A percentile compares a stretch with the other conserved stretches of the same genome.
Conservation (phyloP, 2,888 invertebrate genomes). For the Eumerus sabulonum region DNA sequence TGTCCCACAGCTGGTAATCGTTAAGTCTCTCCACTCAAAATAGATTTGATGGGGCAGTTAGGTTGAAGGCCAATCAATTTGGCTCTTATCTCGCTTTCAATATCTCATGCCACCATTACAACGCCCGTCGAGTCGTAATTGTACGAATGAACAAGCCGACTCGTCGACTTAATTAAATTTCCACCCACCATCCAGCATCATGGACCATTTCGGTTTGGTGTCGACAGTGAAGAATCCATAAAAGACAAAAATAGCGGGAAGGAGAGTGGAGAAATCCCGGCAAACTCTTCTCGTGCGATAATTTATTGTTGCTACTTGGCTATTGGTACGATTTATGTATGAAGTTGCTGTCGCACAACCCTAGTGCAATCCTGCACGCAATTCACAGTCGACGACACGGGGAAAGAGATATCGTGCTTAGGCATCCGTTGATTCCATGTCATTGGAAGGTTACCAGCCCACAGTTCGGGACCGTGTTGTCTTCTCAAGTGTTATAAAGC, state of each 20-base stretch:
- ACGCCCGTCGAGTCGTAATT: constrained; percentile 15
- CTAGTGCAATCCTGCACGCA: neutral
- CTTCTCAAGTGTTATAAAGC: constrained; percentile 36
- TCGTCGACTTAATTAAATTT: constrained; percentile 66
- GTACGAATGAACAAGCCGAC: constrained; percentile 52
- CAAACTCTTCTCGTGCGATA: constrained; percentile 45
- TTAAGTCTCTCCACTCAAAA: neutral
- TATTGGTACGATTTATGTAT: constrained; percentile 57
- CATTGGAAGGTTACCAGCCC: constrained; percentile 29
- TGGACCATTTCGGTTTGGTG: neutral
- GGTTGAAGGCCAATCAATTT: constrained; percentile 65
- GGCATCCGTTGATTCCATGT: neutral
- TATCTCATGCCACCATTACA: constrained; percentile 42
- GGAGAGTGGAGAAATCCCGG: constrained; percentile 42
- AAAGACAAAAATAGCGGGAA: too few relatives aligned
- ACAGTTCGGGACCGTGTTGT: constrained; percentile 8
- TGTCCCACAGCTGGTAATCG: too few relatives aligned
- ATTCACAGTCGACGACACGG: constrained; percentile 6
- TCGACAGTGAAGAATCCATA: neutral
- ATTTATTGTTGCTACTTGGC: constrained; percentile 54
- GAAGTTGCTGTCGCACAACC: constrained; percentile 42
- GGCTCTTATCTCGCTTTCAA: constrained; percentile 59
- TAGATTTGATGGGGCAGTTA: constrained; percentile 41
- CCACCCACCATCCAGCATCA: constrained; percentile 25
- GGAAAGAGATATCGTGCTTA: constrained; percentile 10